These are phyloP conservation scores for Spinus pinus DNA, from an alignment of 2,797 vertebrate species.

Conservation along the genomic window DNA sequence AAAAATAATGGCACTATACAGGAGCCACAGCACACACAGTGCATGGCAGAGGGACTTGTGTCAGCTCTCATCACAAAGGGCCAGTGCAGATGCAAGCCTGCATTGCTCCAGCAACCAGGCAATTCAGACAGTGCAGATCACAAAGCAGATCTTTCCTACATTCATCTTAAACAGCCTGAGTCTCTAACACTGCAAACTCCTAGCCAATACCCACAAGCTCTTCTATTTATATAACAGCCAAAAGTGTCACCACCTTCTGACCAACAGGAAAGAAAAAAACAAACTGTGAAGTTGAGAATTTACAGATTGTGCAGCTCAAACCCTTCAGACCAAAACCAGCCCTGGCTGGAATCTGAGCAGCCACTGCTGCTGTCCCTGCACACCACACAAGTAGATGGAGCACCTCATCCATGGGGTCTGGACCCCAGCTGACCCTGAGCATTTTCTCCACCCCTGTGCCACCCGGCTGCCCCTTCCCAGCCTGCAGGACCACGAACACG, in stretches of 20 bases:
- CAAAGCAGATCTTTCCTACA: not conserved
- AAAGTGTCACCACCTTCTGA: not conserved
- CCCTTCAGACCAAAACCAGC: not conserved
- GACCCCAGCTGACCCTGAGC: not conserved
- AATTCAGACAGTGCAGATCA: not conserved
- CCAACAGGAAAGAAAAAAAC: not conserved
- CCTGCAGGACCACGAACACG: not conserved
- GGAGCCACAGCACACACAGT: not conserved
- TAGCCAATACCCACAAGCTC: not conserved
- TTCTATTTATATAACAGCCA: not conserved
- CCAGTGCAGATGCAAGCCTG: not conserved
- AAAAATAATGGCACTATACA: not conserved
- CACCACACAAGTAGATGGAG: not conserved
- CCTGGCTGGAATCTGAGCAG: not conserved
- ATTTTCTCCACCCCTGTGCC: not conserved
- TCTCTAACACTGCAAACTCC: not conserved
- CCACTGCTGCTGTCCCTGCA: not conserved
- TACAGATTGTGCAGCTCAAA: not conserved
- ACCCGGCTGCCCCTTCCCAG: not conserved
- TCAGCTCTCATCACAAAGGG: not conserved
- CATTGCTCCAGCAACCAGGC: not conserved
- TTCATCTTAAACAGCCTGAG: not conserved
- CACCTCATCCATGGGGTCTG: not conserved
- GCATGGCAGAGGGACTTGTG: not conserved
- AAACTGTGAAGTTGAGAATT: not conserved